Conservation (phyloP, 1,140 invertebrate genomes). For the Drosophila kanapiae region DNA sequence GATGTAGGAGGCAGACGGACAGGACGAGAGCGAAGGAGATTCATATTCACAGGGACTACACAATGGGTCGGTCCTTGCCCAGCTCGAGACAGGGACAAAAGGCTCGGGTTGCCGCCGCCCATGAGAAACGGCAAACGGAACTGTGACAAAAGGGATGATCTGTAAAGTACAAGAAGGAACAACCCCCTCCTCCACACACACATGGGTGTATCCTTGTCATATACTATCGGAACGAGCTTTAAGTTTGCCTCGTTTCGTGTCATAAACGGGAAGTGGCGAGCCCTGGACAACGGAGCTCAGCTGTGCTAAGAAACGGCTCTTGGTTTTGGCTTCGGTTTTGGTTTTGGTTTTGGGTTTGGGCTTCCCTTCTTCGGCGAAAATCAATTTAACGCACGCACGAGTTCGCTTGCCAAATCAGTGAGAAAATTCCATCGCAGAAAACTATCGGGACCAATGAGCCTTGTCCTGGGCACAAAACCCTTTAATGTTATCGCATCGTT, state of each 20-base stretch:
- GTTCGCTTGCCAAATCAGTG: slow-evolving; percentile 69
- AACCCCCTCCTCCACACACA: background rate
- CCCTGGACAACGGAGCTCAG: slow-evolving; percentile 53
- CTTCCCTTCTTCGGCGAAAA: slow-evolving; percentile 18
- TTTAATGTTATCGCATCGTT: slow-evolving; percentile 50
- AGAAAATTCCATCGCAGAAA: slow-evolving; percentile 65
- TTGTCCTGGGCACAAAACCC: slow-evolving; percentile 25
- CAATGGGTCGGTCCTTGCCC: slow-evolving; percentile 46
- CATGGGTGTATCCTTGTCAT: slow-evolving; percentile 22
- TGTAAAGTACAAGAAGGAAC: slow-evolving; percentile 27
- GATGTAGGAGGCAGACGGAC: slow-evolving; percentile 10
- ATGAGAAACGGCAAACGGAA: slow-evolving; percentile 64
- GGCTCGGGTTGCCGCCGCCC: slow-evolving; percentile 26
- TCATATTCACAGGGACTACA: slow-evolving; percentile 53
- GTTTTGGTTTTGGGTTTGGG: slow-evolving; percentile 7
- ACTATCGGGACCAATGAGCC: slow-evolving; percentile 65
- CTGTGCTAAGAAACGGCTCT: slow-evolving; percentile 9
- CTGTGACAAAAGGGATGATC: slow-evolving; percentile 62
- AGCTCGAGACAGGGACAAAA: slow-evolving; percentile 54
- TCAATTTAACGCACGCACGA: slow-evolving; percentile 81
- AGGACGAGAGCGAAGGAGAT: slow-evolving; percentile 1
- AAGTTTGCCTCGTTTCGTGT: slow-evolving; percentile 51
- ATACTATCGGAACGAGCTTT: slow-evolving; percentile 42
- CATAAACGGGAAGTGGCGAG: slow-evolving; percentile 50
- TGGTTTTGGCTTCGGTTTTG: slow-evolving; percentile 1